These are phyloP conservation scores for Meganola albula DNA, from an alignment of 2,888 invertebrate species.

Conservation along the genomic window DNA sequence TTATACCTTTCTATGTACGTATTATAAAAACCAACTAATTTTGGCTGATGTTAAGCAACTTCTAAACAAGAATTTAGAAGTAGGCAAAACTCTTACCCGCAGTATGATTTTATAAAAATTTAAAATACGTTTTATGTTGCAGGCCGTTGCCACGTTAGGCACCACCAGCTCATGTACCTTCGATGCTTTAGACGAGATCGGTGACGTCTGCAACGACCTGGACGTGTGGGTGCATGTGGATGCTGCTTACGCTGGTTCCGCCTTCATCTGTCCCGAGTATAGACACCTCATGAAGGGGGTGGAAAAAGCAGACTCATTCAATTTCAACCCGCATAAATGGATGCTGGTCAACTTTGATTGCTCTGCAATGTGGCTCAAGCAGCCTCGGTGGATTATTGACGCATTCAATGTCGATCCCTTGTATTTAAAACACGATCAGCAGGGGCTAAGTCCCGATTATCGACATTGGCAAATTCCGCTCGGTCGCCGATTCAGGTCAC, in stretches of 20 bases:
- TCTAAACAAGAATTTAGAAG: too few species aligned
- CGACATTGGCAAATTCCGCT: constrained; percentile 98
- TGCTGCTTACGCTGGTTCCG: constrained; percentile 97
- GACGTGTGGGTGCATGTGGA: constrained; percentile 96
- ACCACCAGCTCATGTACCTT: constrained; percentile 98
- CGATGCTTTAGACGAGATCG: constrained; percentile 92
- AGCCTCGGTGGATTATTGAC: constrained; percentile 92
- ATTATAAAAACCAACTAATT: too few species aligned
- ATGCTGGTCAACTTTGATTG: constrained; percentile 99
- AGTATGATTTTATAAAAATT: too few species aligned
- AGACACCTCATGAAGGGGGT: constrained; percentile 92
- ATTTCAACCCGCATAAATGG: constrained; percentile 99
- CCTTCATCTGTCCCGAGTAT: constrained; percentile 98
- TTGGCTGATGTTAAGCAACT: too few species aligned
- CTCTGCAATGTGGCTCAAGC: constrained; percentile 97
- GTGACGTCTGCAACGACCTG: constrained; percentile 88
- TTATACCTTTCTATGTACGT: constrained; percentile 98
- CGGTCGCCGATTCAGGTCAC: constrained; percentile 92
- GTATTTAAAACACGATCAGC: constrained; percentile 96
- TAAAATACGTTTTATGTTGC: constrained; percentile 25
- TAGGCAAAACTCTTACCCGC: too few species aligned
- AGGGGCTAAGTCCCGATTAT: constrained; percentile 94
- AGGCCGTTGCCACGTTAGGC: constrained; percentile 93
- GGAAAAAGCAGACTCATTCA: constrained; percentile 95
- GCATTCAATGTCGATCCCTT: constrained; percentile 98